A percentile compares a stretch with the other conserved stretches of the same genome.
Conservation (phyloP, 1,140 invertebrate genomes). For the Epicauta chinensis region DNA sequence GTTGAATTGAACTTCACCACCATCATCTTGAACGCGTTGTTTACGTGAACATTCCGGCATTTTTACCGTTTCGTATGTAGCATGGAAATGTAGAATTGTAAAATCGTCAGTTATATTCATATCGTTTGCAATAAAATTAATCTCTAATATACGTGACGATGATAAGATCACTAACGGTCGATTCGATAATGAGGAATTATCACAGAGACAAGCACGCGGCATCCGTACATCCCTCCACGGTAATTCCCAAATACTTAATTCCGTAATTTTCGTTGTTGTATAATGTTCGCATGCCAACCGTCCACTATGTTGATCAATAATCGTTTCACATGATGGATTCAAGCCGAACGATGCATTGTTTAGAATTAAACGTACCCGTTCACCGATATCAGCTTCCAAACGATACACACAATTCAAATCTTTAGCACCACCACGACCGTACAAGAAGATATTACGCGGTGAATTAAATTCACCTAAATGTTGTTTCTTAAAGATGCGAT, state of each 20-base stretch:
- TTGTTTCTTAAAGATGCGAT: conserved; percentile 50
- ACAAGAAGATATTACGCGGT: conserved; percentile 69
- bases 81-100: conserved; percentile 60
- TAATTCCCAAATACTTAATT: conserved; percentile 55
- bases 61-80: conserved; percentile 58
- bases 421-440: conserved; percentile 65
- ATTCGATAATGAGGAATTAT: conserved; percentile 52
- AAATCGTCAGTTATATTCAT: conserved; percentile 66
- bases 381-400: conserved; percentile 59
- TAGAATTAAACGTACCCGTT: conserved; percentile 59
- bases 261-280: conserved; percentile 48
- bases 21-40: conserved; percentile 55
- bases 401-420: conserved; percentile 69
- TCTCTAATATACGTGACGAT: conserved; percentile 54
- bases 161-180: conserved; percentile 58
- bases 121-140: conserved; percentile 55
- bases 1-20: conserved; percentile 54
- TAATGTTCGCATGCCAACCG: conserved; percentile 49
- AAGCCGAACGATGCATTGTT: conserved; percentile 66
- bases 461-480: conserved; percentile 57
- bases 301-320: conserved; percentile 61
- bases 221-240: conserved; percentile 59
- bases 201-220: conserved; percentile 61
- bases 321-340: conserved; percentile 56
- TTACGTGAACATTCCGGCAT: conserved; percentile 58